Percentiles rank a stretch among this genome's conserved stretches.
Conservation (phyloP, 2,888 invertebrate species). For the Rhagophthalmus giganteus region DNA sequence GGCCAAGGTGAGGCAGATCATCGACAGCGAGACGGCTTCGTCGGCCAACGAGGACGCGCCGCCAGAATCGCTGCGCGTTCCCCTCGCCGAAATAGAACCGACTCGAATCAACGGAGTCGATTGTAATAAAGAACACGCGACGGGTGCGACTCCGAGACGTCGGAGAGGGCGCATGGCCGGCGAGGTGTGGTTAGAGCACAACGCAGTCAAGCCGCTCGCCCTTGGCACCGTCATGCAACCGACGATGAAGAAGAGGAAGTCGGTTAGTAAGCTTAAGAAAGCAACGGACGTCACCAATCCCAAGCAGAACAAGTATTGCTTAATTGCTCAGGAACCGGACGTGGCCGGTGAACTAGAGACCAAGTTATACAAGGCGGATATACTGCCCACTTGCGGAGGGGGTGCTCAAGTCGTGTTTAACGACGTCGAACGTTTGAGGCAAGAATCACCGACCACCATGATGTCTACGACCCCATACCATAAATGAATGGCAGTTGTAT, state of each 20-base stretch:
- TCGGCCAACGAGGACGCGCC: neutral
- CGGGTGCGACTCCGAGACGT: neutral
- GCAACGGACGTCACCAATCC: constrained; percentile 73
- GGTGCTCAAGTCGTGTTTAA: constrained; percentile 95
- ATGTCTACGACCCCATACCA: constrained; percentile 8
- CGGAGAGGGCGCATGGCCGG: constrained; percentile 78
- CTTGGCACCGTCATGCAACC: constrained; percentile 91
- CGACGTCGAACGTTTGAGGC: constrained; percentile 88
- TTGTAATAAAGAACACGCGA: too few relatives aligned
- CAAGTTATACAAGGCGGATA: constrained; percentile 89
- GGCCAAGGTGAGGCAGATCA: constrained; percentile 62
- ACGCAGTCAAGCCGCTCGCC: constrained; percentile 76
- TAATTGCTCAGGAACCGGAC: constrained; percentile 90
- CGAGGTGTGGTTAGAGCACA: constrained; percentile 85
- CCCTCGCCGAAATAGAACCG: neutral
- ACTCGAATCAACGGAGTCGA: neutral
- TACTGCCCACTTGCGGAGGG: constrained; percentile 90
- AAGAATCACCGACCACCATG: constrained; percentile 73
- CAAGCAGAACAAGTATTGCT: constrained; percentile 80
- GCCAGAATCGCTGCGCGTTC: neutral
- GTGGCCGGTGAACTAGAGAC: constrained; percentile 93
- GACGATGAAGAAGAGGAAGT: constrained; percentile 76
- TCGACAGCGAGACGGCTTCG: constrained; percentile 51
- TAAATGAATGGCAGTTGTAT: neutral
- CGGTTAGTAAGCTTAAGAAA: constrained; percentile 79